Evolutionary conservation across 2,113 vertebrate species (phyloP).

Genomic region (Pomatorhinus ruficollis): DNA sequence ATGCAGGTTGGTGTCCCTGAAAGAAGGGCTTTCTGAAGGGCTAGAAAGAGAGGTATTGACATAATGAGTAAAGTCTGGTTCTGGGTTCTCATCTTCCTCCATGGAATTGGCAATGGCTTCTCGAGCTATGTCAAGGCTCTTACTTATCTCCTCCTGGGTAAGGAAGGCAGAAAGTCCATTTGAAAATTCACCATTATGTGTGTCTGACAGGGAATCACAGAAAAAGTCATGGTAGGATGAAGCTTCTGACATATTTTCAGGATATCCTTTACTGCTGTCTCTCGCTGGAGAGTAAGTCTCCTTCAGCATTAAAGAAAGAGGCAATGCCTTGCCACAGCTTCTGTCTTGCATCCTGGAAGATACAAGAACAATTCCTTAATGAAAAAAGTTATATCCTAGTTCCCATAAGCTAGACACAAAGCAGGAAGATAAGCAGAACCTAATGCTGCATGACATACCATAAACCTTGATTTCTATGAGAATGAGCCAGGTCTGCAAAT

Average conservation of each 20-base stretch:
- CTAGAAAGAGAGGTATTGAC: conserved; percentile 18
- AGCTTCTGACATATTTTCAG: conserved; percentile 77
- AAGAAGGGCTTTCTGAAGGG: conserved; percentile 45
- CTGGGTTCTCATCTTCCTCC: conserved; percentile 56
- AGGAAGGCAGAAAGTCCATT: conserved; percentile 90
- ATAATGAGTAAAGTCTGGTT: conserved; percentile 68
- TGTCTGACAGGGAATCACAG: conserved; percentile 79
- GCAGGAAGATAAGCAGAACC: background rate
- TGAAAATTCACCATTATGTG: conserved; percentile 80
- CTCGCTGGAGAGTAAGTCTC: conserved; percentile 66
- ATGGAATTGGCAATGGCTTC: conserved; percentile 82
- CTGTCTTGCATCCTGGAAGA: conserved; percentile 86
- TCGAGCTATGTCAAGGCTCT: conserved; percentile 89
- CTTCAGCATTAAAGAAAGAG: conserved; percentile 75
- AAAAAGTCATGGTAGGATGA: conserved; percentile 81
- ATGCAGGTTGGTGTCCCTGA: background rate
- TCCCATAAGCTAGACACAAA: background rate
- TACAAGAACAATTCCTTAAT: background rate
- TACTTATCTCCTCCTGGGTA: conserved; percentile 91
- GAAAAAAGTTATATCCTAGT: background rate
- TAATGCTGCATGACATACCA: background rate
- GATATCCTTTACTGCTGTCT: conserved; percentile 45
- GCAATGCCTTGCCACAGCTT: conserved; percentile 76
- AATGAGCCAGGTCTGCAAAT: background rate
- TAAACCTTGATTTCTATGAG: background rate